Evolutionary conservation across 2,797 vertebrate genomes (phyloP).

Genomic region (Spondyliosoma cantharus): DNA sequence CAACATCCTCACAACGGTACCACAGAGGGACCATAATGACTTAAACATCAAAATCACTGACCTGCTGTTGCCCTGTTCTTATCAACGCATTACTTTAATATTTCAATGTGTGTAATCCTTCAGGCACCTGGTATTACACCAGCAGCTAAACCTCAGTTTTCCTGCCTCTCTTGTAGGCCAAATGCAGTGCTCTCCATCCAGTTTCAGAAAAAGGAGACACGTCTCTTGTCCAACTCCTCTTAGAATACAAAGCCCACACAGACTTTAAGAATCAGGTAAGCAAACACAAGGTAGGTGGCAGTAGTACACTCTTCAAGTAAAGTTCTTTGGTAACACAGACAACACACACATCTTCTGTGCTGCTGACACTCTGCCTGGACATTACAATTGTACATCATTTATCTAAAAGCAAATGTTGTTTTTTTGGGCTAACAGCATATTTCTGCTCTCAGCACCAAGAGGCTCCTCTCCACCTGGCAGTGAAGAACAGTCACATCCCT

Average conservation of each 20-base stretch:
- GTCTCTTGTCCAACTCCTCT: constrained; percentile 86
- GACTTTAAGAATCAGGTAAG: constrained; percentile 84
- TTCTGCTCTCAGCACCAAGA: constrained; percentile 83
- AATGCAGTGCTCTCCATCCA: constrained; percentile 82
- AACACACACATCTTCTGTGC: neutral
- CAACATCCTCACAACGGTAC: constrained; percentile 86
- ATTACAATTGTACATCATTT: constrained; percentile 9
- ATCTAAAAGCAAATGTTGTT: neutral
- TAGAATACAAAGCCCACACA: constrained; percentile 80
- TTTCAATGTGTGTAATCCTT: neutral
- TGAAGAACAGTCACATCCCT: constrained; percentile 83
- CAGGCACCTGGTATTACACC: too few relatives aligned
- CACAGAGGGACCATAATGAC: neutral
- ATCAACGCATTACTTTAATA: neutral
- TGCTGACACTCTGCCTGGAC: neutral
- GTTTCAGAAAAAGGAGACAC: constrained; percentile 85
- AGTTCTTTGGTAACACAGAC: neutral
- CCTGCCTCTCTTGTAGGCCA: constrained; percentile 73
- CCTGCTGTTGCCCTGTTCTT: constrained; percentile 6
- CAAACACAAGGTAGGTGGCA: constrained; percentile 37
- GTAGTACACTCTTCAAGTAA: constrained; percentile 14
- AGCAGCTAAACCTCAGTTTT: constrained; percentile 6
- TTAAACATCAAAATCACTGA: neutral
- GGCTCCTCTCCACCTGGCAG: constrained; percentile 89
- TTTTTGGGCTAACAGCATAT: constrained; percentile 7